These are phyloP conservation scores for Mylabris phalerata DNA, from an alignment of 1,140 invertebrate species.

Conservation along the genomic window DNA sequence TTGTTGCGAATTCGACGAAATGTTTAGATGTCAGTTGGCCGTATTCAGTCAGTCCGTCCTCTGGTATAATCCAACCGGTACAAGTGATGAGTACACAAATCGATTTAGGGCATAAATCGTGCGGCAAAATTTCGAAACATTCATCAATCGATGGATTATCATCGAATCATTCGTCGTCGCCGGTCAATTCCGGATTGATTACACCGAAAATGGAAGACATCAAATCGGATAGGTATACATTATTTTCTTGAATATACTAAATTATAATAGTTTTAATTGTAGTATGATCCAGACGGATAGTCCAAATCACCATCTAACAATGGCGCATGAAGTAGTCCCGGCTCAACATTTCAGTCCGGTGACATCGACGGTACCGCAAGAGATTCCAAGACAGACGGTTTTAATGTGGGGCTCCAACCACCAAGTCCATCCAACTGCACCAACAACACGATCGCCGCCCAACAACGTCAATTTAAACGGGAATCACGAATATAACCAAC, in stretches of 20 bases:
- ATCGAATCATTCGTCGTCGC: conserved; percentile 51
- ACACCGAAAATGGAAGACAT: conserved; percentile 60
- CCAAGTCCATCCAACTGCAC: conserved; percentile 40
- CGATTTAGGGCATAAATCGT: conserved; percentile 32
- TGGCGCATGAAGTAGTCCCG: conserved; percentile 27
- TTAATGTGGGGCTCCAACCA: conserved; percentile 70
- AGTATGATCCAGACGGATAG: conserved; percentile 39
- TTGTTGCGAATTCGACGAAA: conserved; percentile 45
- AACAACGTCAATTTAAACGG: conserved; percentile 23
- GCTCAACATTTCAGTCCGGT: conserved; percentile 46
- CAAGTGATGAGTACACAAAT: conserved; percentile 37
- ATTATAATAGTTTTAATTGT: too few relatives aligned
- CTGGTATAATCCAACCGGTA: conserved; percentile 45
- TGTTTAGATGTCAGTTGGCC: conserved; percentile 43
- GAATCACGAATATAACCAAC: conserved; percentile 40
- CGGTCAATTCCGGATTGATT: conserved; percentile 48
- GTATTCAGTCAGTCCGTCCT: conserved; percentile 45
- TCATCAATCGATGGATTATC: conserved; percentile 48
- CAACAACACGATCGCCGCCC: conserved; percentile 43
- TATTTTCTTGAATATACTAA: too few relatives aligned
- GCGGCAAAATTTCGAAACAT: conserved; percentile 45
- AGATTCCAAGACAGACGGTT: conserved; percentile 71
- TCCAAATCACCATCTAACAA: conserved; percentile 42
- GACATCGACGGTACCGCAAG: conserved; percentile 25
- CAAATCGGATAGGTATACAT: conserved; percentile 44